phyloP scores from a whole-genome alignment of 1,140 invertebrate genomes.

The Leptopilina clavipes region DNA sequence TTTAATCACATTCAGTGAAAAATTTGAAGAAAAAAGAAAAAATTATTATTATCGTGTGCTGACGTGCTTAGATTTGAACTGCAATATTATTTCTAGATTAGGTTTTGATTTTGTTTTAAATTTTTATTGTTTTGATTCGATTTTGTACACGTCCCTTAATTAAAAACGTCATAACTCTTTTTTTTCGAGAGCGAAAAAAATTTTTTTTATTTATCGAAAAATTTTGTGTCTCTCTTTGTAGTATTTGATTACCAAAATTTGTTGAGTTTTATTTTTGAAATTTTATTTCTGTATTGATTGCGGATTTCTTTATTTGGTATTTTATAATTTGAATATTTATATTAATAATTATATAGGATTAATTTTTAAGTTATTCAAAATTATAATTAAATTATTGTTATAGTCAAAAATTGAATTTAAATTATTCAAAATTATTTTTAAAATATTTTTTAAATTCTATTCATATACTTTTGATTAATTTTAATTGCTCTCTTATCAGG shows the following conservation, averaged over 20 bases:
- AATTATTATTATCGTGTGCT: neutral
- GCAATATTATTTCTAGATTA: conserved; percentile 21
- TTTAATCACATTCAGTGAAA: neutral
- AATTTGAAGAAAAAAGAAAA: neutral
- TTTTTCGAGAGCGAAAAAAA: neutral
- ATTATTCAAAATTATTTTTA: too few species aligned
- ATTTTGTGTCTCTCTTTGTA: neutral
- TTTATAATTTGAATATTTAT: too few species aligned
- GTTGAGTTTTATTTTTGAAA: neutral
- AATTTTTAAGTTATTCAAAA: too few species aligned
- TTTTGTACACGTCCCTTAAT: conserved; percentile 21
- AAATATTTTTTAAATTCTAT: too few species aligned
- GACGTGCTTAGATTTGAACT: conserved; percentile 1
- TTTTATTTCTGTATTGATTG: too few species aligned
- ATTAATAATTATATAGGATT: too few species aligned
- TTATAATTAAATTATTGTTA: too few species aligned
- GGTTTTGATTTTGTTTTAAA: neutral
- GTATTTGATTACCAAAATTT: neutral
- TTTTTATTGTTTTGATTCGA: neutral
- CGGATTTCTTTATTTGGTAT: too few species aligned
- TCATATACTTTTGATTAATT: neutral
- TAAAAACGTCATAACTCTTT: conserved; percentile 18
- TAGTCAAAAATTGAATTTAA: too few species aligned
- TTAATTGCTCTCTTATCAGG: too few species aligned
- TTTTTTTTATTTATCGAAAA: neutral